Conservation (phyloP, 2,888 invertebrate species). For the Rhopalosiphum nymphaeae region DNA sequence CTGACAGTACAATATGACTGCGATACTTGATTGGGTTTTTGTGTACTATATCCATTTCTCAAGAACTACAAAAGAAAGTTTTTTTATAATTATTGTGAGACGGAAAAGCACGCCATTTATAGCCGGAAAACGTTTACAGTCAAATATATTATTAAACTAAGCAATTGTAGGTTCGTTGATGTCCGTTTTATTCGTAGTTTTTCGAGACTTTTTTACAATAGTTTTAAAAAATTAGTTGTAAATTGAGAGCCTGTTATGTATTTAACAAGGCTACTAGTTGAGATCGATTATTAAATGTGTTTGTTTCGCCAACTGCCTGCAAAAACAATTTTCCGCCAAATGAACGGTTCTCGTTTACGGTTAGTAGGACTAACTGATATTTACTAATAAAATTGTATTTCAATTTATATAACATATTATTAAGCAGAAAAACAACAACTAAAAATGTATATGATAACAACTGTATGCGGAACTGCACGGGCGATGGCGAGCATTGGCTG, state of each 20-base stretch:
- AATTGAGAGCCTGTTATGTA: background rate
- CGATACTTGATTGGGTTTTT: background rate
- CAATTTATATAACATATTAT: no score
- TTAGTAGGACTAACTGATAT: no score
- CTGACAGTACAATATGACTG: background rate
- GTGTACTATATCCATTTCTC: background rate
- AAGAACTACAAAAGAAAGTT: background rate
- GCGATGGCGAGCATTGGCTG: no score
- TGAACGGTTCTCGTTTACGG: no score
- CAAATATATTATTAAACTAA: background rate
- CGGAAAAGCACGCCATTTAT: background rate
- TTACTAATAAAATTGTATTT: no score
- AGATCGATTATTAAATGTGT: background rate
- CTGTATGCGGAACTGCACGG: no score
- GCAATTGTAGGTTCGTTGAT: background rate
- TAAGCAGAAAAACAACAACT: no score
- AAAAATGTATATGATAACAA: no score
- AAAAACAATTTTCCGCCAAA: no score
- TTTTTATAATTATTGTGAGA: background rate
- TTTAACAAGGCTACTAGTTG: background rate
- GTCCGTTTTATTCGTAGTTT: background rate
- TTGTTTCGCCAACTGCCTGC: no score
- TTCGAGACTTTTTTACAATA: background rate
- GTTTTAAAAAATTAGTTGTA: background rate
- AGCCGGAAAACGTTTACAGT: no score